phyloP scores from a whole-genome alignment of 2,113 vertebrate species.

The Pontoporia blainvillei region DNA sequence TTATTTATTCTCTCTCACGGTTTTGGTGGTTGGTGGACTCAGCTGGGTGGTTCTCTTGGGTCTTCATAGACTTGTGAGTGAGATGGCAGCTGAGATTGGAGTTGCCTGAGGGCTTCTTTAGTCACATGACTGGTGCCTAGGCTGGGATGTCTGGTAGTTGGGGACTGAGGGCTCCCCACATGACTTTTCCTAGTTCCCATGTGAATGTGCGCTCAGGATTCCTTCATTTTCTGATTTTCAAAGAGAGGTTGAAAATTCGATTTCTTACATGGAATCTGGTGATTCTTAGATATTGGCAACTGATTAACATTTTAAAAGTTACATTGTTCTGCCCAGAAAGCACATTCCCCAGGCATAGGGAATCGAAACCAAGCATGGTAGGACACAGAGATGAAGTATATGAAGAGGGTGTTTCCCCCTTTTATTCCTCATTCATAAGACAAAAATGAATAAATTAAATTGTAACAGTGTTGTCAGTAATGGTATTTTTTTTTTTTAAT shows the following conservation, averaged over 20 bases:
- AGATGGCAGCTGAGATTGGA: not conserved
- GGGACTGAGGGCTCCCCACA: not conserved
- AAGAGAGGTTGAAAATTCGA: not conserved
- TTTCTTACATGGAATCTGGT: not conserved
- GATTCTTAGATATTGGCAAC: not conserved
- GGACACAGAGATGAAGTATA: not conserved
- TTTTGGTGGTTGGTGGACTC: not conserved
- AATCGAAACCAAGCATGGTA: not conserved
- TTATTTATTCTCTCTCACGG: not conserved
- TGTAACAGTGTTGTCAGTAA: not conserved
- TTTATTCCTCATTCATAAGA: not conserved
- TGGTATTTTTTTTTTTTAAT: not conserved
- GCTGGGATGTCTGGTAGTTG: not conserved
- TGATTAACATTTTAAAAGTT: not conserved
- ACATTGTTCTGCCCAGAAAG: not conserved
- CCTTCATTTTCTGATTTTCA: slow-evolving; percentile 3
- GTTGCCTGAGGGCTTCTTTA: not conserved
- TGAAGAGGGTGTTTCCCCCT: not conserved
- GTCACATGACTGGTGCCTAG: not conserved
- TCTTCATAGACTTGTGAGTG: not conserved
- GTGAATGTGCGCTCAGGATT: not conserved
- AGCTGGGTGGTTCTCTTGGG: not conserved
- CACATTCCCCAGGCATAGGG: not conserved
- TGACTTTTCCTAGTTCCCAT: not conserved
- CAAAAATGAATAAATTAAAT: not conserved